Evolutionary conservation across 2,797 vertebrate species (phyloP).

Genomic region (Coregonus ussuriensis): DNA sequence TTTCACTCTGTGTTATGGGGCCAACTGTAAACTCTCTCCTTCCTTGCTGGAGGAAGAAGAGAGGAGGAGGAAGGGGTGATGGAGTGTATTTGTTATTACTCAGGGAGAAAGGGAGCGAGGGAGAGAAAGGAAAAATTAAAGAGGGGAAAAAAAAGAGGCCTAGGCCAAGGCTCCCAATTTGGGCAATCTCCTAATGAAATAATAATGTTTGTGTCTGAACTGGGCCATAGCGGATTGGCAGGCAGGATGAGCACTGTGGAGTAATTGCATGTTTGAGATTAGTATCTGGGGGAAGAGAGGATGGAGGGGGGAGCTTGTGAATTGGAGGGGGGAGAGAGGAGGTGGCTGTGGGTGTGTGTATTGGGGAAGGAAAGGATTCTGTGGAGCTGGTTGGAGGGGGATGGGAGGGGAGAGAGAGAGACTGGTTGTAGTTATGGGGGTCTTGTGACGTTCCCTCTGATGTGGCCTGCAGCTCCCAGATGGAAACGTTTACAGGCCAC

Average conservation of each 20-base stretch:
- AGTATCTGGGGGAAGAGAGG: constrained; percentile 28
- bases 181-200: constrained; percentile 8
- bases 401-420: background rate
- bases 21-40: background rate
- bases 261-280: constrained; percentile 58
- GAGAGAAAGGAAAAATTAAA: background rate
- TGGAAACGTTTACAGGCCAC: constrained; percentile 33
- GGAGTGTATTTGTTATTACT: constrained; percentile 14
- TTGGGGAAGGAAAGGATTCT: background rate
- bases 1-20: constrained; percentile 5
- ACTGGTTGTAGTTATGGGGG: background rate
- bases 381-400: background rate
- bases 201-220: constrained; percentile 15
- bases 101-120: background rate
- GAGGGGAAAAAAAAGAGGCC: background rate
- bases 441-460: constrained; percentile 7
- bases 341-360: background rate
- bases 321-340: background rate
- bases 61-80: background rate
- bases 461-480: constrained; percentile 29
- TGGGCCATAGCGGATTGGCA: constrained; percentile 17
- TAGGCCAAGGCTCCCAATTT: background rate
- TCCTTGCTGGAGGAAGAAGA: background rate
- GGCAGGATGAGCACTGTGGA: constrained; percentile 24
- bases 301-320: background rate